Conservation (phyloP, 2,797 vertebrate genomes). For the Notolepis coatsorum region DNA sequence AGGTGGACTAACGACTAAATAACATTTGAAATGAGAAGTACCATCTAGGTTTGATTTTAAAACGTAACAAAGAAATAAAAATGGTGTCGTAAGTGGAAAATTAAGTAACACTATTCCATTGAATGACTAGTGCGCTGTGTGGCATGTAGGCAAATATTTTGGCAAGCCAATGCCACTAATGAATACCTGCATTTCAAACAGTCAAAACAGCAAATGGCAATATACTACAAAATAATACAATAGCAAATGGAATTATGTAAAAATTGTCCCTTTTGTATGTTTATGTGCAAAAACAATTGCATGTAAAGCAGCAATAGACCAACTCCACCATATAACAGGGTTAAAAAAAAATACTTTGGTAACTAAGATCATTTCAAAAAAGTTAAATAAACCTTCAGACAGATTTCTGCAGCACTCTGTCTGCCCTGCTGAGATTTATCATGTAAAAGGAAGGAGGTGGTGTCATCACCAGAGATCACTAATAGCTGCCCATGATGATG, state of each 20-base stretch:
- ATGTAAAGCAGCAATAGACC: background rate
- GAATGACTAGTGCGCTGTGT: too few relatives aligned
- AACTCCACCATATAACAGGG: too few relatives aligned
- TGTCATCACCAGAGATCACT: background rate
- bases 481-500: background rate
- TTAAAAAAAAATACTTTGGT: too few relatives aligned
- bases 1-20: too few relatives aligned
- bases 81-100: too few relatives aligned
- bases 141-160: background rate
- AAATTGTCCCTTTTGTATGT: constrained; percentile 12
- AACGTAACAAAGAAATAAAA: too few relatives aligned
- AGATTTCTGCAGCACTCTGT: too few relatives aligned
- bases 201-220: background rate
- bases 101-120: too few relatives aligned
- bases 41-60: too few relatives aligned
- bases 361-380: too few relatives aligned
- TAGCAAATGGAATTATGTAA: background rate
- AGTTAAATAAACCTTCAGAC: background rate
- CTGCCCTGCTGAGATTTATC: background rate
- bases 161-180: background rate
- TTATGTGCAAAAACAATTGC: background rate
- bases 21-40: too few relatives aligned
- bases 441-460: background rate
- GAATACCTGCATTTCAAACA: background rate
- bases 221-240: background rate